These are phyloP conservation scores for Cinclus cinclus DNA, from an alignment of 2,113 vertebrate genomes.

Conservation along the genomic window DNA sequence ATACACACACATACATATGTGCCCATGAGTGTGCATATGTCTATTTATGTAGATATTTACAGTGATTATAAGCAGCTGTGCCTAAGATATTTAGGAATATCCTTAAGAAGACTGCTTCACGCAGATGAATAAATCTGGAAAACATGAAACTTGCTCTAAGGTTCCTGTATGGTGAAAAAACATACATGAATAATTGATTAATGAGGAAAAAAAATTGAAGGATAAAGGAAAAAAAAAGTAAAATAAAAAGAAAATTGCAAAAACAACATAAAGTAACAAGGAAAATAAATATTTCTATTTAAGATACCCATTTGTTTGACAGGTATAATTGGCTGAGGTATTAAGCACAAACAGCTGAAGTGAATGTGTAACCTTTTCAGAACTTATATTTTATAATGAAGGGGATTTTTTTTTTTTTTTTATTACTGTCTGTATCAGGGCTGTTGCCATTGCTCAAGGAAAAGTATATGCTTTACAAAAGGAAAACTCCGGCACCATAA, in stretches of 20 bases:
- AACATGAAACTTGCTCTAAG: neutral
- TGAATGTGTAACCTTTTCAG: neutral
- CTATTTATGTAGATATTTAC: neutral
- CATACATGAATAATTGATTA: accelerated
- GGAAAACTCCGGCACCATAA: neutral
- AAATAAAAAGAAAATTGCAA: accelerated
- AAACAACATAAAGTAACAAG: accelerated
- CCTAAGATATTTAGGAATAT: neutral
- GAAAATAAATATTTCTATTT: neutral
- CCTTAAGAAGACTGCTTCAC: neutral
- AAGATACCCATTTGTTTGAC: neutral
- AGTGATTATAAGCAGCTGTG: neutral
- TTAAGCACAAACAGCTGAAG: neutral
- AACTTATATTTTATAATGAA: neutral
- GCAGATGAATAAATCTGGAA: neutral
- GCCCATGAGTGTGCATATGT: accelerated
- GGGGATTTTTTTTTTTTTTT: neutral
- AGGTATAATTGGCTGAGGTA: neutral
- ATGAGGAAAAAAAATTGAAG: neutral
- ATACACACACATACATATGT: accelerated
- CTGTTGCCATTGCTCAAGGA: neutral
- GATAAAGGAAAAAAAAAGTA: accelerated
- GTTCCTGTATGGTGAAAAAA: neutral
- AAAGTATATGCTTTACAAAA: neutral
- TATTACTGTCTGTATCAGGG: neutral